Percentiles rank a stretch among this genome's conserved stretches.
These are phyloP conservation scores for Dendroctonus valens DNA, from an alignment of 1,140 invertebrate species.

Conservation along the genomic window DNA sequence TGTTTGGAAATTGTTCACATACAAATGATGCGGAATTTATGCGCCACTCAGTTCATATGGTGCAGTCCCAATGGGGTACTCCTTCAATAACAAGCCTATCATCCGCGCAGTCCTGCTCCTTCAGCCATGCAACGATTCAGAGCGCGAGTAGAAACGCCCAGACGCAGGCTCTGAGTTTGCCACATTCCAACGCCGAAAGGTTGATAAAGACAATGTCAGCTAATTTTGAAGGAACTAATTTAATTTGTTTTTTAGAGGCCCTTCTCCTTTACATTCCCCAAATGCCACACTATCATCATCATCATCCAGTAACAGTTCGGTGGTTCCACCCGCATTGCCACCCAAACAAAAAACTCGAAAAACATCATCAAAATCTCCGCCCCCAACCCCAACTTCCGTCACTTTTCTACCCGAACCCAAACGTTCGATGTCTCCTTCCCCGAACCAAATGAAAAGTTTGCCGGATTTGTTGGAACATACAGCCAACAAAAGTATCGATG, in stretches of 20 bases:
- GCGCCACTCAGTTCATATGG: conserved; percentile 78
- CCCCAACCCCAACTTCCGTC: conserved; percentile 44
- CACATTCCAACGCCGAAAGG: conserved; percentile 40
- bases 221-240: not conserved
- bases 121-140: conserved; percentile 49
- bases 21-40: conserved; percentile 71
- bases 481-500: conserved; percentile 28
- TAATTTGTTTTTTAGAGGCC: conserved; percentile 31
- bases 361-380: conserved; percentile 43
- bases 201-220: conserved; percentile 8
- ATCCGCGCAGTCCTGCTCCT: conserved; percentile 62
- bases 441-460: conserved; percentile 40
- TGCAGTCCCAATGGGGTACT: conserved; percentile 63
- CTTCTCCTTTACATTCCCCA: conserved; percentile 44
- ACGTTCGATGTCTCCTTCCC: conserved; percentile 18
- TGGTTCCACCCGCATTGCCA: conserved; percentile 70
- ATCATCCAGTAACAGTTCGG: conserved; percentile 25
- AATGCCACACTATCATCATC: conserved; percentile 33
- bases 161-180: conserved; percentile 51
- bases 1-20: conserved; percentile 86
- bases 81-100: conserved; percentile 48
- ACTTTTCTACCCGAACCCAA: conserved; percentile 51
- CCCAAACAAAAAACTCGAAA: conserved; percentile 59
- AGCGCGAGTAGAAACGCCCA: conserved; percentile 46
- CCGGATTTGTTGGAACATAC: conserved; percentile 49